Evolutionary conservation across 2,888 invertebrate genomes (phyloP), one percentile per base, ranked within the genome.

Genomic region (Cryptocheilus praepositus): DNA sequence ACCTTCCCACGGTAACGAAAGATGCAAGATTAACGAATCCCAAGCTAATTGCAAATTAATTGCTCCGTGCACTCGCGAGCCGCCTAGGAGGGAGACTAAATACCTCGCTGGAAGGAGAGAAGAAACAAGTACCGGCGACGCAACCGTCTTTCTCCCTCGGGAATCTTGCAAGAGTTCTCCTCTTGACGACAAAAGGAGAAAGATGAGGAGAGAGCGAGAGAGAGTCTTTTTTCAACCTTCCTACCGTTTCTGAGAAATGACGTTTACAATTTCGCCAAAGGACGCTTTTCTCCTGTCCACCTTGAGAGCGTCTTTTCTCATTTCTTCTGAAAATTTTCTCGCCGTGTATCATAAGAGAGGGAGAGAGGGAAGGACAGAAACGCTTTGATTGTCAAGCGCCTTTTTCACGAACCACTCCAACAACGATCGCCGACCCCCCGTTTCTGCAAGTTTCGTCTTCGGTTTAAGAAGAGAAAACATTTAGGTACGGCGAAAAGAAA

Each of bases 11-110:
- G 11, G 51, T 45, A 36, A 60, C 49, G 59, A 53, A 66, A 68
- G 59, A 65, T 64, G 61, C 67, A 58, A 69, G 67, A 71, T 70
- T 71, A 76, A 70, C 63, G 74, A 74, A 70, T 74, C 70, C 57
- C 54, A 18, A 52, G 58, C 61, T 77, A 77, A 71, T 74, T 77
- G 55, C 66, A 61, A 77, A 77, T 74, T 76, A 74, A 77, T 77
- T 76, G 58, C 73, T 55, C 63, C 58, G 49, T 61, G 52, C 59
- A 57, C 53, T 36, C 63, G 44, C 61, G 67, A 53, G 36, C 36
- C 36, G 3, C 1, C 36, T 36, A 36, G 7, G 36, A 7, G 36
- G 19, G 19, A 19, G 7, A 16, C 18, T 49, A 19, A 49, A 19
- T 49, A 19, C 18, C 19, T 19, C 49, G n/a, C n/a, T n/a, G 4